Evolutionary conservation across 2,797 vertebrate species (phyloP).

Genomic region (Nasua narica): DNA sequence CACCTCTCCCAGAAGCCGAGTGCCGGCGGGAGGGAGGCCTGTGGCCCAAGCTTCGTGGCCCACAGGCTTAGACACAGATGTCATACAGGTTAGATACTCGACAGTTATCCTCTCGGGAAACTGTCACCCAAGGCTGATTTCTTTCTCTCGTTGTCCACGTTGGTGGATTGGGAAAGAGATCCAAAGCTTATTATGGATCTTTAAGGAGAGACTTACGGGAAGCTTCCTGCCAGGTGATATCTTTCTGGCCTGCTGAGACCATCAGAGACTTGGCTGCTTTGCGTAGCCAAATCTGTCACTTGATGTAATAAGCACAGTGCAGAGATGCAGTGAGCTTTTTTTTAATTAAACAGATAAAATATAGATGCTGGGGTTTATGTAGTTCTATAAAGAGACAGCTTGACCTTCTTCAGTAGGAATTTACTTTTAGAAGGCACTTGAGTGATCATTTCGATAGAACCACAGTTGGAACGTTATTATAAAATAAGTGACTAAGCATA

Average conservation of each 20-base stretch:
- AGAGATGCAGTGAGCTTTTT: not conserved
- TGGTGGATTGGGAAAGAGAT: not conserved
- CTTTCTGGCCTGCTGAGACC: not conserved
- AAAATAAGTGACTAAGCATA: not conserved
- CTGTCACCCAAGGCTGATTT: not conserved
- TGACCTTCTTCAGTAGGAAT: not conserved
- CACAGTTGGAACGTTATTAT: not conserved
- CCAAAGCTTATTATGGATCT: not conserved
- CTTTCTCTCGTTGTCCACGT: not conserved
- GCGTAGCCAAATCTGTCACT: not conserved
- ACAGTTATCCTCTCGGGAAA: not conserved
- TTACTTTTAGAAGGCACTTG: not conserved
- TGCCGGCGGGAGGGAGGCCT: not conserved
- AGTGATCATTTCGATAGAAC: not conserved
- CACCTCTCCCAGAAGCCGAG: not conserved
- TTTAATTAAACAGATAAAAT: slow-evolving; percentile 9
- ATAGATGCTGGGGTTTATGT: not conserved
- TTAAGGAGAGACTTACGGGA: not conserved
- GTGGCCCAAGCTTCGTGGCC: not conserved
- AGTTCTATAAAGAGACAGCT: not conserved
- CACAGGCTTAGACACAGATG: not conserved
- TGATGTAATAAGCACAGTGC: not conserved
- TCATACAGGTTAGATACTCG: not conserved
- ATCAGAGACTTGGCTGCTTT: not conserved
- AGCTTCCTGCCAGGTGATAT: not conserved